Conservation (phyloP, 2,797 vertebrate genomes). For the Phaenicophaeus curvirostris region DNA sequence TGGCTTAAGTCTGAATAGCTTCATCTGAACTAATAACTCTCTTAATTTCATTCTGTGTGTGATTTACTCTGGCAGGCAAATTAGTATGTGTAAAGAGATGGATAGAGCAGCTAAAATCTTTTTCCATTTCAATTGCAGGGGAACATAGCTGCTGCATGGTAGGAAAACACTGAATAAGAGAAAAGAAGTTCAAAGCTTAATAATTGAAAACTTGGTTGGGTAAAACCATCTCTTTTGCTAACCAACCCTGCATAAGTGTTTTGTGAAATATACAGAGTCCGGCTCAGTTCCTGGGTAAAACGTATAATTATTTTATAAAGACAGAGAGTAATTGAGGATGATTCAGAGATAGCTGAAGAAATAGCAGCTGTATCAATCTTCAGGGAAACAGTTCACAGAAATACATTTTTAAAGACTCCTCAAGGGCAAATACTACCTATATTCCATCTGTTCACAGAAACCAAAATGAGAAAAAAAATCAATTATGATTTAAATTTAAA, state of each 20-base stretch:
- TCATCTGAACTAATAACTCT: constrained; percentile 34
- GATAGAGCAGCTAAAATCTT: constrained; percentile 20
- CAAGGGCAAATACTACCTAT: constrained; percentile 49
- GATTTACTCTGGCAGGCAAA: constrained; percentile 43
- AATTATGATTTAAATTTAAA: constrained; percentile 55
- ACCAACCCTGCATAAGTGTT: not conserved
- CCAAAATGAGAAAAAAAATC: constrained; percentile 43
- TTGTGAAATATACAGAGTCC: constrained; percentile 21
- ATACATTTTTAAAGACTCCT: constrained; percentile 40
- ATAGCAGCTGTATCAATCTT: constrained; percentile 57
- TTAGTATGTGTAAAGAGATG: constrained; percentile 27
- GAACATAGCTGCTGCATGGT: not conserved
- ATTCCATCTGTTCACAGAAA: constrained; percentile 53
- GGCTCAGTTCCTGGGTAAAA: constrained; percentile 44
- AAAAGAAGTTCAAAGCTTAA: constrained; percentile 43
- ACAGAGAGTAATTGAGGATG: constrained; percentile 59
- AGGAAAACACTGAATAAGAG: constrained; percentile 24
- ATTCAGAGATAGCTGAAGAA: constrained; percentile 60
- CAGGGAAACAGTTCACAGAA: constrained; percentile 39
- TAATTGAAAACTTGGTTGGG: constrained; percentile 21
- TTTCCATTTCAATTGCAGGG: not conserved
- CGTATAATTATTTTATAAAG: constrained; percentile 65
- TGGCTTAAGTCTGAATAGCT: constrained; percentile 2
- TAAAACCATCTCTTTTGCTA: constrained; percentile 44
- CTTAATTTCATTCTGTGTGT: not conserved